Percentiles rank a stretch among this genome's conserved stretches.
Conservation (phyloP, 2,113 vertebrate species). For the Larimichthys polyactis region DNA sequence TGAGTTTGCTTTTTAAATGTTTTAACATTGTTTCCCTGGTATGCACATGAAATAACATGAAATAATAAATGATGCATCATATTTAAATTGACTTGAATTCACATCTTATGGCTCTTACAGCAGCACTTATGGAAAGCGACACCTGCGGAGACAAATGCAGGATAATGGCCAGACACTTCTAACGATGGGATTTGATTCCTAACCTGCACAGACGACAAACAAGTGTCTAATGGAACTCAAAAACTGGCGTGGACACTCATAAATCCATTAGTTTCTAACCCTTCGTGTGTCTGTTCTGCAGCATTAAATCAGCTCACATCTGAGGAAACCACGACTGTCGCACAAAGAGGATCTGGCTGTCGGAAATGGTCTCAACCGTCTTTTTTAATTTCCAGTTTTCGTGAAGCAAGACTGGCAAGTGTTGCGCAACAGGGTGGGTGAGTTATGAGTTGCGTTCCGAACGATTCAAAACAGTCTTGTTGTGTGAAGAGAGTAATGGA, state of each 20-base stretch:
- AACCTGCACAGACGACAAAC: conserved; percentile 8
- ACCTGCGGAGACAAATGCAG: conserved; percentile 28
- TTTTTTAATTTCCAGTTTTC: conserved; percentile 26
- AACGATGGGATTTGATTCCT: conserved; percentile 37
- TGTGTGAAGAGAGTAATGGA: not conserved
- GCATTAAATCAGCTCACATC: not conserved
- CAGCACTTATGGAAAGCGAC: conserved; percentile 28
- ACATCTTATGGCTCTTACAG: too few species aligned
- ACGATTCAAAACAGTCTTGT: not conserved
- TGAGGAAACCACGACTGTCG: not conserved
- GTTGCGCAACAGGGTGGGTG: not conserved
- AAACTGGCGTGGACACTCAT: not conserved
- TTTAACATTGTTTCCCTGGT: too few species aligned
- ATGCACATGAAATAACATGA: too few species aligned
- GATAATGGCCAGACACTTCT: conserved; percentile 5
- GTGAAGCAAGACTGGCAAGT: not conserved
- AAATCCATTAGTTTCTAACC: conserved; percentile 15
- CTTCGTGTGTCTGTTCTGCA: not conserved
- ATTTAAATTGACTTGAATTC: too few species aligned
- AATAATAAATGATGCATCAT: too few species aligned
- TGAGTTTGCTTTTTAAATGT: too few species aligned
- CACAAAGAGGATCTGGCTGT: not conserved
- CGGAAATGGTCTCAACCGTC: not conserved
- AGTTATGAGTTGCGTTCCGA: conserved; percentile 10
- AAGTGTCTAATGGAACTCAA: conserved; percentile 1